These are phyloP conservation scores for Leuctra nigra DNA, from an alignment of 2,888 invertebrate species.

Conservation along the genomic window DNA sequence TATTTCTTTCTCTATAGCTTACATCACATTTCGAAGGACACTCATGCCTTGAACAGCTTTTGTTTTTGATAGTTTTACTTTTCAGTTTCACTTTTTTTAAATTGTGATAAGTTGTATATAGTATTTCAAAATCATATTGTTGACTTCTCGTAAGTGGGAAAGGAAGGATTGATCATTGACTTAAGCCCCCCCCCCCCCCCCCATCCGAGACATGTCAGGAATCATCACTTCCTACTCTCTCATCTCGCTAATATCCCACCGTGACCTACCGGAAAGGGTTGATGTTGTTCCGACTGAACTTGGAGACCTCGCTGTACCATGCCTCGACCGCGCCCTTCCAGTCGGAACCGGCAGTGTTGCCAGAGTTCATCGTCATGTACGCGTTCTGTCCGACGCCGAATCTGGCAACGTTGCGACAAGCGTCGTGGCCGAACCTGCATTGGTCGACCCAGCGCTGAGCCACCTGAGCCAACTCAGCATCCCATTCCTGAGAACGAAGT, in stretches of 20 bases:
- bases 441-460: slow-evolving; percentile 40
- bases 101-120: too few species aligned
- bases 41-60: too few species aligned
- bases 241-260: slow-evolving; percentile 29
- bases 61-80: too few species aligned
- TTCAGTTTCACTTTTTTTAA: too few species aligned
- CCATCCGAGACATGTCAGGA: too few species aligned
- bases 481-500: slow-evolving; percentile 35
- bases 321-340: not conserved
- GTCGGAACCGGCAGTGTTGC: not conserved
- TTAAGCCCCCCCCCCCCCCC: too few species aligned
- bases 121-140: too few species aligned
- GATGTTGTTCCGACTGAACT: not conserved
- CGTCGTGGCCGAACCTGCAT: slow-evolving; percentile 36
- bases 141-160: too few species aligned
- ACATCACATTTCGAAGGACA: too few species aligned
- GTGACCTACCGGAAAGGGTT: not conserved
- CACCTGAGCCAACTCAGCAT: slow-evolving; percentile 37
- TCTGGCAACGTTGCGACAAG: slow-evolving; percentile 31
- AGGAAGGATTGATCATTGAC: too few species aligned
- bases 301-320: slow-evolving; percentile 26
- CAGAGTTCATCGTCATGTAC: not conserved
- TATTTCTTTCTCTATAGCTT: too few species aligned
- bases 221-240: not conserved
- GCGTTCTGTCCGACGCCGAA: not conserved